Evolutionary conservation across 2,888 invertebrate species (phyloP).

Genomic region (Brenthis daphne): DNA sequence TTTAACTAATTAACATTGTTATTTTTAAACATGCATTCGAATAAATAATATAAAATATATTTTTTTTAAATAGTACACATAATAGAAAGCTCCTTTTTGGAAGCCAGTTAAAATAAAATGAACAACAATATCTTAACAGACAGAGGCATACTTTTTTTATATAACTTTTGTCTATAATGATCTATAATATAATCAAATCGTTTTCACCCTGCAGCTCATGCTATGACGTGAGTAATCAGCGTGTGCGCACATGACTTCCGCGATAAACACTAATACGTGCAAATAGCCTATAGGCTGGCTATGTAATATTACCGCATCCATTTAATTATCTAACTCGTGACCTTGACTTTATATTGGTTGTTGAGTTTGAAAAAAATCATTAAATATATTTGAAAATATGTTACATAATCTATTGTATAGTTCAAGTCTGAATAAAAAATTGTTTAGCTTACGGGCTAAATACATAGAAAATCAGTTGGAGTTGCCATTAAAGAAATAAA

Average conservation of each 20-base stretch:
- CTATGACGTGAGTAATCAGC: constrained; percentile 8
- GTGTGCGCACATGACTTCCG: constrained; percentile 24
- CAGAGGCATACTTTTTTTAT: too few relatives aligned
- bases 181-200: neutral
- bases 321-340: constrained; percentile 7
- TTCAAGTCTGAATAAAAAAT: too few relatives aligned
- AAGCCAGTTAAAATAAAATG: too few relatives aligned
- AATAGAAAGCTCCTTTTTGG: too few relatives aligned
- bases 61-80: too few relatives aligned
- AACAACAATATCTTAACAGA: too few relatives aligned
- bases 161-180: neutral
- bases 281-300: neutral
- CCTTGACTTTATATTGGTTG: constrained; percentile 3
- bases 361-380: neutral
- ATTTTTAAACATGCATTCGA: too few relatives aligned
- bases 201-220: neutral
- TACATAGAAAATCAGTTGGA: too few relatives aligned
- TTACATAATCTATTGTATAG: too few relatives aligned
- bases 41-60: too few relatives aligned
- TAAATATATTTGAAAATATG: neutral
- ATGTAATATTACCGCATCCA: constrained; percentile 9
- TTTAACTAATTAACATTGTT: neutral
- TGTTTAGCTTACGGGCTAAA: too few relatives aligned
- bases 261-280: constrained; percentile 5
- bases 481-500: too few relatives aligned